These are phyloP conservation scores for Mythimna ferrago DNA, from an alignment of 2,888 invertebrate species.

Conservation along the genomic window DNA sequence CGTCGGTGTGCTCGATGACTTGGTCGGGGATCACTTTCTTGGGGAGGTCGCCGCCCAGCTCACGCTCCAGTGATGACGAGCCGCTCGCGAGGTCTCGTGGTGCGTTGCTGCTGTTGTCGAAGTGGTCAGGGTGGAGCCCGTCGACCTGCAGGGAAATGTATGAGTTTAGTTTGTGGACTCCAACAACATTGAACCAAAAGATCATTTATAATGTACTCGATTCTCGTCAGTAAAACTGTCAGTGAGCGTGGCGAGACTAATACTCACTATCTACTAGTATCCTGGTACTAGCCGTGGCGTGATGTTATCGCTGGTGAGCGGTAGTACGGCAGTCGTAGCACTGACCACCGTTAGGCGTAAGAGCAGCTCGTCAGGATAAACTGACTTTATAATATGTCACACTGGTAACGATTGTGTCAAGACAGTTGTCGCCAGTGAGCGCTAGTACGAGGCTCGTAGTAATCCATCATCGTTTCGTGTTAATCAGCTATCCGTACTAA, in stretches of 20 bases:
- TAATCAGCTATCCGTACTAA: no score
- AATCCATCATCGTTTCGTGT: no score
- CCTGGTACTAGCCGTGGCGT: not conserved
- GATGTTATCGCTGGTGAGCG: not conserved
- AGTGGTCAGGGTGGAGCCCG: constrained; percentile 82
- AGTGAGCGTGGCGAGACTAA: not conserved
- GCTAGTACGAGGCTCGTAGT: no score
- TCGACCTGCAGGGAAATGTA: constrained; percentile 76
- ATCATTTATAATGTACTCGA: no score
- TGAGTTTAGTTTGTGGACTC: no score
- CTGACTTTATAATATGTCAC: no score
- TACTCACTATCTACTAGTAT: not conserved
- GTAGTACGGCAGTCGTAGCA: no score
- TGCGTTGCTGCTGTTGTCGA: constrained; percentile 71
- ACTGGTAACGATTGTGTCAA: no score
- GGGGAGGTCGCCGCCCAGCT: constrained; percentile 68
- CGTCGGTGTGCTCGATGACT: constrained; percentile 48
- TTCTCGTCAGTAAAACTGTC: not conserved
- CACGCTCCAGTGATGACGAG: constrained; percentile 85
- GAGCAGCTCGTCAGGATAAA: no score
- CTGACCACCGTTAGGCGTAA: no score
- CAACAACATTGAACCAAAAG: no score
- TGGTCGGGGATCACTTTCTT: constrained; percentile 57
- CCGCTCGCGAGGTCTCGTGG: constrained; percentile 79
- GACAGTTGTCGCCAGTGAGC: no score